Conservation (phyloP, 2,113 vertebrate genomes). For the Telmatochromis sp. region DNA sequence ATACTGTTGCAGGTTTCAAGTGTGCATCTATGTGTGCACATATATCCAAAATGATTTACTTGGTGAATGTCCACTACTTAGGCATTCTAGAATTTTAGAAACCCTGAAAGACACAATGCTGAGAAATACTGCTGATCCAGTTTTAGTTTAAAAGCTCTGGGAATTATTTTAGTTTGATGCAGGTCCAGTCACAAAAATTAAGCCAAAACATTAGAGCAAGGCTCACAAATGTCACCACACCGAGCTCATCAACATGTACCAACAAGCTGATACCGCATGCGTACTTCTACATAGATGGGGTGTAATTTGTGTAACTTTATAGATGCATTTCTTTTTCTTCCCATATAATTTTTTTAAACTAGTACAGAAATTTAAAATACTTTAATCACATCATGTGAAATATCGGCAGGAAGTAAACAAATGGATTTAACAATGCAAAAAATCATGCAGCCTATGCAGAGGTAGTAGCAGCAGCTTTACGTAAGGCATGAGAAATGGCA, state of each 20-base stretch:
- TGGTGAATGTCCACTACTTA: not conserved
- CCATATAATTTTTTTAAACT: not conserved
- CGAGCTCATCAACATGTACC: not conserved
- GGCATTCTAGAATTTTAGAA: not conserved
- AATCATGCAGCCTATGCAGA: not conserved
- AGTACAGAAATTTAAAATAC: not conserved
- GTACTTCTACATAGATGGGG: not conserved
- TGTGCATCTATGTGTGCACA: rapidly evolving
- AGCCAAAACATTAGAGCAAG: not conserved
- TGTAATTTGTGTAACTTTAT: not conserved
- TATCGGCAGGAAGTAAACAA: not conserved
- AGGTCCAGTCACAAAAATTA: not conserved
- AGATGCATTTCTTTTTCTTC: rapidly evolving
- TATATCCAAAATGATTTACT: not conserved
- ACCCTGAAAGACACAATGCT: rapidly evolving
- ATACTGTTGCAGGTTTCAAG: not conserved
- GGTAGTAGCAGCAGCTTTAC: not conserved
- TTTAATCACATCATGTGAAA: not conserved
- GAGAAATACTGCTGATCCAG: not conserved
- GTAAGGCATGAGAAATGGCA: not conserved
- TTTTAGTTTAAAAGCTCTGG: not conserved
- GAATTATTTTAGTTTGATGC: not conserved
- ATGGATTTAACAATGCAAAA: not conserved
- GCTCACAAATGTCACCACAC: not conserved
- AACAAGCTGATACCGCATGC: rapidly evolving